Evolutionary conservation across 1,140 invertebrate genomes (phyloP).

Genomic region (Manduca sexta): DNA sequence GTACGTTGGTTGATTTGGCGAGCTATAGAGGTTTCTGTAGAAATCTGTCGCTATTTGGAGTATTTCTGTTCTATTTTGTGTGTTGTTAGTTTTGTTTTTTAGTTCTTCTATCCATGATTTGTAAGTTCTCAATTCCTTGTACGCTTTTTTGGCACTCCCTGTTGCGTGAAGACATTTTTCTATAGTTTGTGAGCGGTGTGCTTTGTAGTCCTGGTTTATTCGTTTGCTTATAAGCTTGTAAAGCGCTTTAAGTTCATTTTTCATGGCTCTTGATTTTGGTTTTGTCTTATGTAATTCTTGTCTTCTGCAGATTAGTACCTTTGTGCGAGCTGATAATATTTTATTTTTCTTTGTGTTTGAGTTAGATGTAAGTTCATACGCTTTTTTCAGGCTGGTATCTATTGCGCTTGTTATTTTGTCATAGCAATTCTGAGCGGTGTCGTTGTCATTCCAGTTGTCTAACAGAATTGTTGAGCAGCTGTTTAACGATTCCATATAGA

Average conservation of each 20-base stretch:
- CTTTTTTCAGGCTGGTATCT: constrained; percentile 3
- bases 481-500: constrained; percentile 5
- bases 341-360: neutral
- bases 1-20: constrained; percentile 2
- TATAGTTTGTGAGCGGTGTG: constrained; percentile 9
- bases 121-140: constrained; percentile 17
- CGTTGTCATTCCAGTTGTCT: neutral
- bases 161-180: constrained; percentile 10
- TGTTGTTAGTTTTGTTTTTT: constrained; percentile 7
- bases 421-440: constrained; percentile 4
- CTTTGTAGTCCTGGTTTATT: constrained; percentile 15
- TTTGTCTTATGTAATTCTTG: constrained; percentile 14
- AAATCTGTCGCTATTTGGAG: constrained; percentile 14
- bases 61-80: constrained; percentile 14
- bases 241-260: constrained; percentile 17
- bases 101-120: constrained; percentile 18
- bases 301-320: constrained; percentile 11
- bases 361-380: neutral
- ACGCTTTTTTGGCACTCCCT: constrained; percentile 11
- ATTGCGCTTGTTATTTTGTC: constrained; percentile 1
- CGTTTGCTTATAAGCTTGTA: constrained; percentile 16
- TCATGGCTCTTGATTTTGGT: constrained; percentile 12
- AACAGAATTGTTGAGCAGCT: too few species aligned
- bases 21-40: constrained; percentile 13
- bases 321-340: constrained; percentile 5